phyloP scores from a whole-genome alignment of 1,140 invertebrate genomes.

The Panonychus citri region DNA sequence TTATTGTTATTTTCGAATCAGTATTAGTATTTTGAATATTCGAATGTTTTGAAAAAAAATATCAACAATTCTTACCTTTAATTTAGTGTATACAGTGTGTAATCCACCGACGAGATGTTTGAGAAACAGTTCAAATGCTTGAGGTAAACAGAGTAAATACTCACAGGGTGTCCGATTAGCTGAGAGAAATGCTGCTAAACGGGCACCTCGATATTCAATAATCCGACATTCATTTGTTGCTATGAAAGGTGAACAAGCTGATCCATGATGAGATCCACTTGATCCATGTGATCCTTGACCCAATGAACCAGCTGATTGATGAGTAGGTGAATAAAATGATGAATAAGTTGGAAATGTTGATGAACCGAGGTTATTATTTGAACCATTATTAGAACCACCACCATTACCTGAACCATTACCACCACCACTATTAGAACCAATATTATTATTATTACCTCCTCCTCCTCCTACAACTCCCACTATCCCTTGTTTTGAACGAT shows the following conservation, averaged over 20 bases:
- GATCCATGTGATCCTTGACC: background rate
- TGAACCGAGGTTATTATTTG: background rate
- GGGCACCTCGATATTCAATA: conserved; percentile 83
- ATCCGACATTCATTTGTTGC: conserved; percentile 87
- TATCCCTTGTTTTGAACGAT: background rate
- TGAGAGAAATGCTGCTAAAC: conserved; percentile 84
- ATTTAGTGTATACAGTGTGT: conserved; percentile 95
- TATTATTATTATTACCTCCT: too few species aligned
- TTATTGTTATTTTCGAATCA: too few species aligned
- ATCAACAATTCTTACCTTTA: conserved; percentile 35
- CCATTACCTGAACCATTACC: too few species aligned
- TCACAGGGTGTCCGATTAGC: conserved; percentile 33
- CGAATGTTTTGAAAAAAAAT: background rate
- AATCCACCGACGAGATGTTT: conserved; percentile 94
- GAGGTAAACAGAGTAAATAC: conserved; percentile 89
- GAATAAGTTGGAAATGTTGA: conserved; percentile 4
- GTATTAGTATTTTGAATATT: too few species aligned
- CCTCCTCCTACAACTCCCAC: background rate
- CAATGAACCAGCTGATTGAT: conserved; percentile 1
- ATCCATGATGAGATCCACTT: background rate
- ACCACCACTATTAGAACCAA: too few species aligned
- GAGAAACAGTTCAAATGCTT: conserved; percentile 95
- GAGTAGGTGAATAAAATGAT: conserved; percentile 9
- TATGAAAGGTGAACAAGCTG: conserved; percentile 39
- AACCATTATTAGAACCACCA: background rate